phyloP scores from a whole-genome alignment of 1,140 invertebrate species.

The Cyclina sinensis region DNA sequence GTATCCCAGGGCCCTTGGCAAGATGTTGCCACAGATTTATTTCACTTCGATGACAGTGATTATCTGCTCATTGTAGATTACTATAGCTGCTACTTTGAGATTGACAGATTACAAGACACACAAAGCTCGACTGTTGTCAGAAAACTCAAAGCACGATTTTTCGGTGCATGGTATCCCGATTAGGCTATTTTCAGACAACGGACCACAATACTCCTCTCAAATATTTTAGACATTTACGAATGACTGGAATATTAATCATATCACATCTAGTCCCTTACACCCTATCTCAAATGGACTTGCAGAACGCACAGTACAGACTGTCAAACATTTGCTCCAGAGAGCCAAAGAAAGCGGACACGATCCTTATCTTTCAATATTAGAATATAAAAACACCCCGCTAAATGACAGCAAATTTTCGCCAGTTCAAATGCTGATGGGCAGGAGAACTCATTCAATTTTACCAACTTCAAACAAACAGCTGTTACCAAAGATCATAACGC shows the following conservation, averaged over 20 bases:
- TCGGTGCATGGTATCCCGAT: not conserved
- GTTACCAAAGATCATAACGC: not conserved
- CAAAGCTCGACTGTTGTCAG: slow-evolving; percentile 34
- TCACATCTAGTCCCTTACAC: not conserved
- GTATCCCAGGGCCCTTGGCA: slow-evolving; percentile 66
- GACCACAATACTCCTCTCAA: not conserved
- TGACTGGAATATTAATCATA: not conserved
- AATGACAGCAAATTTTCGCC: not conserved
- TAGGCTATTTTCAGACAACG: too few relatives aligned
- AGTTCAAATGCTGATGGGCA: not conserved
- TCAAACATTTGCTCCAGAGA: slow-evolving; percentile 3
- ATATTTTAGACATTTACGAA: not conserved
- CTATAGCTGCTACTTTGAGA: slow-evolving; percentile 69
- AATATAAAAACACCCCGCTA: slow-evolving; percentile 13
- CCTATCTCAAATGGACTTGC: slow-evolving; percentile 10
- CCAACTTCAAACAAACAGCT: not conserved
- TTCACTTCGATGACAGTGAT: slow-evolving; percentile 43
- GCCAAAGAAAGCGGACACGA: not conserved
- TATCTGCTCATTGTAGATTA: slow-evolving; percentile 54
- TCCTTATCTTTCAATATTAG: slow-evolving; percentile 12
- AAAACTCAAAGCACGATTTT: slow-evolving; percentile 43
- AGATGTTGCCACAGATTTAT: slow-evolving; percentile 63
- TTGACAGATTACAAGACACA: slow-evolving; percentile 48
- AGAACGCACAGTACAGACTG: slow-evolving; percentile 2
- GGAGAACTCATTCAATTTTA: not conserved